These are phyloP conservation scores for fruit fly (Drosophila melanogaster) DNA, from an alignment of 1,140 invertebrate genomes.

Conservation along the genomic window Release_6_plus_ISO1_MT NC_004354.4:7159501-7160000, in stretches of 20 bases:
- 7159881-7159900: constrained; percentile 61
- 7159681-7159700: constrained; percentile 46
- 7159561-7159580: neutral
- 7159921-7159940: constrained; percentile 54
- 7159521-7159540: constrained; percentile 26
- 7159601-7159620: constrained; percentile 8
- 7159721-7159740: constrained; percentile 79
- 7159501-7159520: constrained; percentile 5
- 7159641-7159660: constrained; percentile 55
- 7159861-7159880: constrained; percentile 38
- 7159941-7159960: constrained; percentile 38
- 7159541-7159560: constrained; percentile 13
- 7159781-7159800: constrained; percentile 1
- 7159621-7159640: constrained; percentile 69
- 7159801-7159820: neutral
- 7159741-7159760: constrained; percentile 75
- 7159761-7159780: constrained; percentile 64
- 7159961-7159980: neutral
- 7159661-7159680: constrained; percentile 15
- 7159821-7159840: neutral
- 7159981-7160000: constrained; percentile 39
- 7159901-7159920: constrained; percentile 64
- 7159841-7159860: constrained; percentile 11
- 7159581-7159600: constrained; percentile 40
- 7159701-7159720: constrained; percentile 80